phyloP scores from a whole-genome alignment of 2,113 vertebrate genomes.

The Myiopsitta monachus region DNA sequence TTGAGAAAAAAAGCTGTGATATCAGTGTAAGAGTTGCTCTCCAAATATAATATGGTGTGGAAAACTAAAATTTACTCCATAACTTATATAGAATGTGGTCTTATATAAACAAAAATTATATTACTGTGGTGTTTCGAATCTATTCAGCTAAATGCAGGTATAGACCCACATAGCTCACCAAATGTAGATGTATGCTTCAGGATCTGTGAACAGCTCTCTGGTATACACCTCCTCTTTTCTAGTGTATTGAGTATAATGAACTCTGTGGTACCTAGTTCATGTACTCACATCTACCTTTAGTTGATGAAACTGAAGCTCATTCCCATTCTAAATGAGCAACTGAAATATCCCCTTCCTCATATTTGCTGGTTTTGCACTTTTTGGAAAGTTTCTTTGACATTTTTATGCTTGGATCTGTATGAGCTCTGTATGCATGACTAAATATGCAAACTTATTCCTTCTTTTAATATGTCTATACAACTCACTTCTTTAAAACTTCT shows the following conservation, averaged over 20 bases:
- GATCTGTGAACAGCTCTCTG: not conserved
- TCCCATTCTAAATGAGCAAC: not conserved
- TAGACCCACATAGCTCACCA: not conserved
- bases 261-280: not conserved
- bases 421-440: not conserved
- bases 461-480: not conserved
- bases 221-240: not conserved
- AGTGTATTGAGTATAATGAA: not conserved
- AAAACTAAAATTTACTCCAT: not conserved
- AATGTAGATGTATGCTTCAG: not conserved
- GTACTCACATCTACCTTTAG: not conserved
- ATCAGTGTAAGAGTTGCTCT: not conserved
- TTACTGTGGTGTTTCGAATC: not conserved
- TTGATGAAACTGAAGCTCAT: not conserved
- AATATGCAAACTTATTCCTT: not conserved
- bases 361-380: not conserved
- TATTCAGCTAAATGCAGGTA: not conserved
- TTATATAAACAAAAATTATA: not conserved
- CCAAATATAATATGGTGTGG: not conserved
- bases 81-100: not conserved
- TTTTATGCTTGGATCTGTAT: not conserved
- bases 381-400: not conserved
- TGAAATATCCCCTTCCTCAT: not conserved
- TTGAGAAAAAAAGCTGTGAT: not conserved
- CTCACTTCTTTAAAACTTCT: not conserved